These are phyloP conservation scores for Pseudachorutes palmiensis DNA, from an alignment of 1,140 invertebrate genomes.

Conservation along the genomic window DNA sequence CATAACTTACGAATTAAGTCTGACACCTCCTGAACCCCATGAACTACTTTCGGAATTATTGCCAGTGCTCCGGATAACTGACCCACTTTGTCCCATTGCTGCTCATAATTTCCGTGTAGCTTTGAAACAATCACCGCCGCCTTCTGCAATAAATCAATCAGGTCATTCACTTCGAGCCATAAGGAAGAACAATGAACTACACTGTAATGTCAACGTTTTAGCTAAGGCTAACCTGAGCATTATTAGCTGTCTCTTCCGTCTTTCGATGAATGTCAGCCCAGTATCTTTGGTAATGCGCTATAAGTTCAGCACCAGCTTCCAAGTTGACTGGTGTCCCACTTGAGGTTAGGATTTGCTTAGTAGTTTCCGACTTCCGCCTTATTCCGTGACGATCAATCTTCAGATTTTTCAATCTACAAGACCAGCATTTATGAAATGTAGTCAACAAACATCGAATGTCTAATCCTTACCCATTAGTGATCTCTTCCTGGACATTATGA, in stretches of 20 bases:
- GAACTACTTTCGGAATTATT: slow-evolving; percentile 52
- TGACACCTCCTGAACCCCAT: slow-evolving; percentile 51
- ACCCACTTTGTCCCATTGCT: slow-evolving; percentile 49
- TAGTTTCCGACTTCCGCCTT: slow-evolving; percentile 20
- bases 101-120: slow-evolving; percentile 49
- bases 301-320: slow-evolving; percentile 51
- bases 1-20: slow-evolving; percentile 49
- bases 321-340: slow-evolving; percentile 42
- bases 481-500: slow-evolving; percentile 48
- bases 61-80: slow-evolving; percentile 49
- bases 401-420: slow-evolving; percentile 29
- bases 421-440: too few relatives aligned
- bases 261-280: slow-evolving; percentile 57
- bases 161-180: not conserved
- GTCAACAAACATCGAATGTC: not conserved
- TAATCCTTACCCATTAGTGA: slow-evolving; percentile 47
- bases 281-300: slow-evolving; percentile 54
- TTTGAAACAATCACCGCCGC: slow-evolving; percentile 50
- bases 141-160: slow-evolving; percentile 39
- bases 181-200: too few relatives aligned
- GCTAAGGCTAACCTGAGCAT: slow-evolving; percentile 43
- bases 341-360: not conserved
- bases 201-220: too few relatives aligned
- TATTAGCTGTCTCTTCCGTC: slow-evolving; percentile 55
- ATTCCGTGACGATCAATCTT: slow-evolving; percentile 32